Percentiles rank a stretch among this genome's conserved stretches.
Evolutionary conservation across 2,797 vertebrate species (phyloP).

Genomic region (Rhinoraja longicauda): DNA sequence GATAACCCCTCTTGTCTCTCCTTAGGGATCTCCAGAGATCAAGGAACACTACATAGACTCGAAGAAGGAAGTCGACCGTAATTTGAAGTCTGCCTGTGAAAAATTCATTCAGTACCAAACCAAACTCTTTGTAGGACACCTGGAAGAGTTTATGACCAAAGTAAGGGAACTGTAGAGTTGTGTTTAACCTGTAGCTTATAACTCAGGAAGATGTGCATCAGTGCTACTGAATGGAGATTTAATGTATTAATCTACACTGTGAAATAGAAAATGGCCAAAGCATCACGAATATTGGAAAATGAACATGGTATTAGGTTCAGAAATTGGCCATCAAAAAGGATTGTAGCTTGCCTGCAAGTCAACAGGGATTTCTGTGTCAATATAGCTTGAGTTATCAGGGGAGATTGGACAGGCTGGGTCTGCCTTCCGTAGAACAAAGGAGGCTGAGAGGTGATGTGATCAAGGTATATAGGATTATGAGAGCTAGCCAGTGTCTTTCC

Average conservation of each 20-base stretch:
- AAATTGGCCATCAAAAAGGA: neutral
- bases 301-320: neutral
- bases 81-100: slow-evolving; percentile 88
- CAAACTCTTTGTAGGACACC: slow-evolving; percentile 76
- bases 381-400: too few relatives aligned
- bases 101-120: slow-evolving; percentile 96
- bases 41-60: slow-evolving; percentile 96
- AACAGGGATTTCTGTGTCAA: neutral
- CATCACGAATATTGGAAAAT: neutral
- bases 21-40: slow-evolving; percentile 91
- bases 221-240: slow-evolving; percentile 40
- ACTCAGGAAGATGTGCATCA: neutral
- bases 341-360: neutral
- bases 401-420: too few relatives aligned
- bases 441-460: too few relatives aligned
- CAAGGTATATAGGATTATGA: too few relatives aligned
- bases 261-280: neutral
- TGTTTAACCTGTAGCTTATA: slow-evolving; percentile 34
- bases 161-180: slow-evolving; percentile 52
- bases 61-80: slow-evolving; percentile 92
- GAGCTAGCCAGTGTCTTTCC: too few relatives aligned
- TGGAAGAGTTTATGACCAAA: slow-evolving; percentile 91
- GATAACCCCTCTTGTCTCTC: neutral
- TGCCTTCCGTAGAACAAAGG: too few relatives aligned
- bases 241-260: slow-evolving; percentile 36